Percentiles rank a stretch among this genome's conserved stretches.
These are phyloP conservation scores for Macrostomum cliftonense DNA, from an alignment of 2,888 invertebrate species.

Conservation along the genomic window DNA sequence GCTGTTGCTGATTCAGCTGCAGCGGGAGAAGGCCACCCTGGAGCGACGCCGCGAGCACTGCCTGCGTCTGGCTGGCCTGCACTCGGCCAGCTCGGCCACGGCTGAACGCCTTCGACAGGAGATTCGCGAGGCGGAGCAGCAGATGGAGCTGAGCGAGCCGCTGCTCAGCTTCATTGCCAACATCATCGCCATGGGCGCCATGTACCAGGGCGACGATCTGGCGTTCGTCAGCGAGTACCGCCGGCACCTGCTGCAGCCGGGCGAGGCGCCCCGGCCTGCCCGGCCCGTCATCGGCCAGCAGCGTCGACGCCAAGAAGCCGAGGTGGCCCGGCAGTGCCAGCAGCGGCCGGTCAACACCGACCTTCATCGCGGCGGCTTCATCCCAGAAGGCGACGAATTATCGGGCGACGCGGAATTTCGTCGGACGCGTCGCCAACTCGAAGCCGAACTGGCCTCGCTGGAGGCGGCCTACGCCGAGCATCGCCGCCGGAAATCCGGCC, in stretches of 20 bases:
- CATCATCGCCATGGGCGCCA: slow-evolving; percentile 77
- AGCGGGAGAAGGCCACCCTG: slow-evolving; percentile 65
- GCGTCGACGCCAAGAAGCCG: slow-evolving; percentile 26
- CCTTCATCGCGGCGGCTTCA: not conserved
- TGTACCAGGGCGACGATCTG: slow-evolving; percentile 46
- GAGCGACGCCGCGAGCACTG: slow-evolving; percentile 61
- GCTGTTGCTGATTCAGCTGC: slow-evolving; percentile 67
- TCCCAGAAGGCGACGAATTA: not conserved
- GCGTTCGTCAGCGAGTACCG: slow-evolving; percentile 35
- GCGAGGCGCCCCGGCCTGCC: slow-evolving; percentile 26
- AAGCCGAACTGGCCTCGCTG: slow-evolving; percentile 1
- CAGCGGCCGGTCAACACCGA: not conserved
- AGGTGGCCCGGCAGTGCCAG: not conserved
- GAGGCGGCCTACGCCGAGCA: slow-evolving; percentile 1
- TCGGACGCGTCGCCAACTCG: slow-evolving; percentile 1
- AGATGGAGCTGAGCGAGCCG: slow-evolving; percentile 77
- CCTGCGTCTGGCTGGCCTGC: too few species aligned
- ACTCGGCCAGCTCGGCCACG: too few species aligned
- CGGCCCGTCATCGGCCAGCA: slow-evolving; percentile 36
- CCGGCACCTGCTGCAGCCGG: slow-evolving; percentile 27
- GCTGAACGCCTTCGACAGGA: not conserved
- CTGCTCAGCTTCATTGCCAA: slow-evolving; percentile 77
- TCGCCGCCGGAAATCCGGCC: not conserved
- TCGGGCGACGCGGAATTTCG: not conserved
- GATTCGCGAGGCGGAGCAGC: slow-evolving; percentile 10